Evolutionary conservation across 2,888 invertebrate genomes (phyloP), one percentile per base, ranked within the genome.

Genomic region (Meganola albula): DNA sequence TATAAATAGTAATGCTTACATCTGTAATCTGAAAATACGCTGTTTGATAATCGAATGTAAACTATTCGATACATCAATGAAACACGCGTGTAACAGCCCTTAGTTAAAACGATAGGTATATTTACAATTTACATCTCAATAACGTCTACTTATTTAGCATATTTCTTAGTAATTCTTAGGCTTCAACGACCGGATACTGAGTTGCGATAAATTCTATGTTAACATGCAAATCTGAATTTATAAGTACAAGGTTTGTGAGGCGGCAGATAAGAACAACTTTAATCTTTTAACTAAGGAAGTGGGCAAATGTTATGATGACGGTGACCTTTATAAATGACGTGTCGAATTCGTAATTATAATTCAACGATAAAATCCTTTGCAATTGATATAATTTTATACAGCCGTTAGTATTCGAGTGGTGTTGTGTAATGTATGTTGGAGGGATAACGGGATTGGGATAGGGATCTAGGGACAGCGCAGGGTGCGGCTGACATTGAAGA

Each of bases 401-500:
- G 65, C 68, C 72, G 73, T 79, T 74, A 73, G 68, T 61, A 74
- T 77, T 78, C 78, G 70, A 73, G 76, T 71, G 71, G 74, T 74
- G 77, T 76, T 63, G 63, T 62, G 72, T 79, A 80, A 82, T 80
- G 78, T 75, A 72, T 79, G 80, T 75, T 53, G 65, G 63, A 69
- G 71, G 74, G 71, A 61, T 64, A 54, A 48, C 46, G 59, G n/a
- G n/a, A n/a, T n/a, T n/a, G n/a, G n/a, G n/a, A n/a, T n/a, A 63
- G 63, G 74, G 71, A 66, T 70, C 65, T 69, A 67, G 75, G 77
- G 71, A 70, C 63, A 67, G 63, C 73, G 58, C 79, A 79, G 86
- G 86, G 85, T 87, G 87, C 84, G 85, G 65, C 76, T 86, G 87
- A 87, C 87, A 86, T 83, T 87, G 87, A 87, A 86, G 87, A 85